These are phyloP conservation scores for Eretmochelys imbricata DNA, from an alignment of 2,113 vertebrate genomes.

Conservation along the genomic window DNA sequence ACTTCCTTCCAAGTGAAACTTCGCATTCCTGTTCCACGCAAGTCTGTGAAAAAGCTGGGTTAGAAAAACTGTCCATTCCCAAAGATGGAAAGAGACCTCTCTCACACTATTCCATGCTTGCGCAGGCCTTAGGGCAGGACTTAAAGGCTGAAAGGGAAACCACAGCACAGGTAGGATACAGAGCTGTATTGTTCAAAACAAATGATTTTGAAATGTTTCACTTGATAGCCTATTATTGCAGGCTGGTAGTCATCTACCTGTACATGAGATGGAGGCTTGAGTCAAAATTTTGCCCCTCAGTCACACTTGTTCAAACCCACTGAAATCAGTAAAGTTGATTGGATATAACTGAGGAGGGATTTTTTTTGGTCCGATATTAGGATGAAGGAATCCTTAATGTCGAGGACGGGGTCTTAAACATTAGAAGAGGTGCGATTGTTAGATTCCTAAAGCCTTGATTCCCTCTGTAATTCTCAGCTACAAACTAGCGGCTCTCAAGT, in stretches of 20 bases:
- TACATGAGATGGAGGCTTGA: neutral
- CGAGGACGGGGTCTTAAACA: neutral
- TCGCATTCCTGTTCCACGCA: neutral
- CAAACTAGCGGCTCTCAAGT: neutral
- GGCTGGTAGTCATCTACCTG: neutral
- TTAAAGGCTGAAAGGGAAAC: constrained; percentile 72
- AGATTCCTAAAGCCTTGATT: neutral
- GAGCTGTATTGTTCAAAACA: neutral
- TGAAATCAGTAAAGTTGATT: neutral
- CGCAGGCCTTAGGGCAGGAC: constrained; percentile 84
- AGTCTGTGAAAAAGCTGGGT: constrained; percentile 68
- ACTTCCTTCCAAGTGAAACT: constrained; percentile 56
- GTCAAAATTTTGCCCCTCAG: neutral
- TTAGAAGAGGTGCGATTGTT: neutral
- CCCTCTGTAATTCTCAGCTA: neutral
- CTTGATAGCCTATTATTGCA: neutral
- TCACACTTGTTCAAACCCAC: neutral
- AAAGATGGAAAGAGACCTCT: constrained; percentile 85
- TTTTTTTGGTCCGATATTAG: neutral
- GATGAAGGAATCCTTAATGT: neutral
- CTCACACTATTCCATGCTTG: constrained; percentile 79
- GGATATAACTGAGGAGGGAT: neutral
- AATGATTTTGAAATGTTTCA: neutral
- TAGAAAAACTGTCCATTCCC: constrained; percentile 32
- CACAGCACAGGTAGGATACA: constrained; percentile 65